Conservation (phyloP, 2,797 vertebrate species). For the Amphiprion clarkii region DNA sequence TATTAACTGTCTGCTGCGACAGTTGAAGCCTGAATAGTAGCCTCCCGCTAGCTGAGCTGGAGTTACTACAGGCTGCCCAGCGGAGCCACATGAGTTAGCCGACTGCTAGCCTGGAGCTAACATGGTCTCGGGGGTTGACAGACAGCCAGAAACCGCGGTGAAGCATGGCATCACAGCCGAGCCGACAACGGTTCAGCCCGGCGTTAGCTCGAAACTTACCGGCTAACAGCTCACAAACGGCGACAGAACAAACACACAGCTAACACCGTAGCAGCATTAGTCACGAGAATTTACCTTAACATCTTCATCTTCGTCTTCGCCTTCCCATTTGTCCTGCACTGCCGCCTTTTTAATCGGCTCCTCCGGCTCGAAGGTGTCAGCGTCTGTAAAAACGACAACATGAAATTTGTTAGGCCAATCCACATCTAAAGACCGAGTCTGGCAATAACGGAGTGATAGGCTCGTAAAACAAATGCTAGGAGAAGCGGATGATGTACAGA, state of each 20-base stretch:
- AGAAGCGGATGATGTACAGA: constrained; percentile 18
- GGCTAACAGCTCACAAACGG: not conserved
- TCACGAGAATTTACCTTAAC: constrained; percentile 86
- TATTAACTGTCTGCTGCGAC: not conserved
- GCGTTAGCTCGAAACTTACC: not conserved
- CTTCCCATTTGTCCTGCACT: constrained; percentile 90
- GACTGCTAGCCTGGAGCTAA: constrained; percentile 53
- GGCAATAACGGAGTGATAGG: not conserved
- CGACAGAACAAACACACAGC: not conserved
- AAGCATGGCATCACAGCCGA: constrained; percentile 40
- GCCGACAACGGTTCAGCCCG: no score
- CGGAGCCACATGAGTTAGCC: constrained; percentile 76
- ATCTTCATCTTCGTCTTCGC: constrained; percentile 93
- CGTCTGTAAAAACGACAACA: constrained; percentile 85
- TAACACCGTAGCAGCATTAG: fast-evolving
- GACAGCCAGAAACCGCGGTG: constrained; percentile 24
- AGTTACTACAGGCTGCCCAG: constrained; percentile 10
- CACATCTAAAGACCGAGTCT: constrained; percentile 45
- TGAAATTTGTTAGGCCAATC: constrained; percentile 55
- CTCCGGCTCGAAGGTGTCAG: constrained; percentile 90
- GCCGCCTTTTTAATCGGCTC: constrained; percentile 86
- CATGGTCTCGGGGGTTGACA: constrained; percentile 39
- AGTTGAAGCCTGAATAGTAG: not conserved
- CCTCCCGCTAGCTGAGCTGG: not conserved
- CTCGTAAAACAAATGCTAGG: not conserved